Evolutionary conservation across 2,113 vertebrate genomes (phyloP).

Genomic region (Uria aalge): DNA sequence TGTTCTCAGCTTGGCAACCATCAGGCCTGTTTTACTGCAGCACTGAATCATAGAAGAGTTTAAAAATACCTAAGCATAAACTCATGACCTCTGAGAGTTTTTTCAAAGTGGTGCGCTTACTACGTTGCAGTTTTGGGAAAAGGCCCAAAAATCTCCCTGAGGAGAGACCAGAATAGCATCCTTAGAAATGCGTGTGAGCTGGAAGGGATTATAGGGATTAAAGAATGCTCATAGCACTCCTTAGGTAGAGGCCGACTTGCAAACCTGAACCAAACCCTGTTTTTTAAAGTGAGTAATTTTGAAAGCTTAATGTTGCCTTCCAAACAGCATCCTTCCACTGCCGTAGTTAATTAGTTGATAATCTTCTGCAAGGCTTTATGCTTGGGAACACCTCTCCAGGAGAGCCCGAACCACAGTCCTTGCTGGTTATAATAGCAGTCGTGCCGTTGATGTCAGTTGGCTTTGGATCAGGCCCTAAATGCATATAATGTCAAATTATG

Average conservation of each 20-base stretch:
- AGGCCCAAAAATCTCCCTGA: background rate
- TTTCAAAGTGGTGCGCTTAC: background rate
- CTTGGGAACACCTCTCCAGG: background rate
- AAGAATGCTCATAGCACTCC: background rate
- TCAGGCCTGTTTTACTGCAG: background rate
- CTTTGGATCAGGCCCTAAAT: background rate
- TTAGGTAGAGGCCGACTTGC: background rate
- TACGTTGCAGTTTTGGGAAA: background rate
- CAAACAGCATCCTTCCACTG: background rate
- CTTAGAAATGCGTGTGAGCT: background rate
- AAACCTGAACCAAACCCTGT: background rate
- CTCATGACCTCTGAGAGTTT: background rate
- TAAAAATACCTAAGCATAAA: conserved; percentile 26
- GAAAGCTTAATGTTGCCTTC: conserved; percentile 1
- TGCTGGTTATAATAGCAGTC: background rate
- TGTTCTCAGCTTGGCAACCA: background rate
- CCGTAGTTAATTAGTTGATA: conserved; percentile 10
- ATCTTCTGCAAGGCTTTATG: background rate
- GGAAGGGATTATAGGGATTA: conserved; percentile 25
- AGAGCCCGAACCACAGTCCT: background rate
- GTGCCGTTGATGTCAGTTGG: background rate
- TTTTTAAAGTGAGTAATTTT: background rate
- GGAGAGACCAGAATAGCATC: conserved; percentile 29
- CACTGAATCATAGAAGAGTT: background rate
- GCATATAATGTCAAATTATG: background rate